Evolutionary conservation across 2,888 invertebrate genomes (phyloP).

Genomic region (Cosmopolites sordidus): DNA sequence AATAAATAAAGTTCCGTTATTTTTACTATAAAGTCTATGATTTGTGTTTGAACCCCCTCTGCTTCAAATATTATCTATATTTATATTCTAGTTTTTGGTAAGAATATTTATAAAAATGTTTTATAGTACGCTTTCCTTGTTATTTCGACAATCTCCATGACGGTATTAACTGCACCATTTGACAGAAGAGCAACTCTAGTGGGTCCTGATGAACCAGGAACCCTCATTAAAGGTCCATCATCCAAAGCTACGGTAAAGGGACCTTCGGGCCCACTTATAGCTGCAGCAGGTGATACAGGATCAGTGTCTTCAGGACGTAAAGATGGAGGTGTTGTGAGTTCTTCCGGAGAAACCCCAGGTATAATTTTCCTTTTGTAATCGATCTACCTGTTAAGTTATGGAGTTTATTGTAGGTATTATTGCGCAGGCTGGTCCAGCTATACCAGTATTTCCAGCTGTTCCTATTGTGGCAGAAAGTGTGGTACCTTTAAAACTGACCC

Average conservation of each 20-base stretch:
- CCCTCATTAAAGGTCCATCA: slow-evolving; percentile 19
- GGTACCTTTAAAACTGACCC: not conserved
- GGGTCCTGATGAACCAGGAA: slow-evolving; percentile 21
- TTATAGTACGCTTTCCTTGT: not conserved
- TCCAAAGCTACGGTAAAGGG: slow-evolving; percentile 21
- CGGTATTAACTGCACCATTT: not conserved
- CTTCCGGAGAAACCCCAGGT: slow-evolving; percentile 13
- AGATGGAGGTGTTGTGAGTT: slow-evolving; percentile 18
- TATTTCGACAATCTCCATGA: not conserved
- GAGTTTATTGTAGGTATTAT: not conserved
- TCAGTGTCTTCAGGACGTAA: slow-evolving; percentile 9
- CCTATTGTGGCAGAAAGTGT: not conserved
- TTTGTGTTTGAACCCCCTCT: too few species aligned
- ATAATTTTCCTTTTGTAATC: not conserved
- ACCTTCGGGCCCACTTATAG: slow-evolving; percentile 19
- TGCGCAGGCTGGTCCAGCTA: not conserved
- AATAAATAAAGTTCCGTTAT: too few species aligned
- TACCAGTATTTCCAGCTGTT: not conserved
- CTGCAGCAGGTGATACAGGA: slow-evolving; percentile 18
- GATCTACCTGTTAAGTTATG: not conserved
- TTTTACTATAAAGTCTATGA: too few species aligned
- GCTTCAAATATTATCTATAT: too few species aligned
- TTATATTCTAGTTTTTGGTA: too few species aligned
- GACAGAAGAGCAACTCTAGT: slow-evolving; percentile 11
- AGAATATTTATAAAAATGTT: too few species aligned